A percentile compares a stretch with the other conserved stretches of the same genome.
Evolutionary conservation across 2,888 invertebrate species (phyloP).

Genomic region (Drymonia ruficornis): DNA sequence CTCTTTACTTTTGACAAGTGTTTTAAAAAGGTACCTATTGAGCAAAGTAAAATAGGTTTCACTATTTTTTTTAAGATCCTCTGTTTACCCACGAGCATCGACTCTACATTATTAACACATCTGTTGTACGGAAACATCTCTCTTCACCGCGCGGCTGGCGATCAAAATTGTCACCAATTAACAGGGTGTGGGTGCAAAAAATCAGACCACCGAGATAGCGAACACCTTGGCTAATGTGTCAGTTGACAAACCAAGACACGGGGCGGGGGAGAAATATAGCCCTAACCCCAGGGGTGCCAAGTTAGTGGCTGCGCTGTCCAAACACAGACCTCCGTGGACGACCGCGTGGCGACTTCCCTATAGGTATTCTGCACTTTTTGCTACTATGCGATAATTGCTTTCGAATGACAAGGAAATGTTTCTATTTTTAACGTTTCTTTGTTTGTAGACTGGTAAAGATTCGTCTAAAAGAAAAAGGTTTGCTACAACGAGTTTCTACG

Average conservation of each 20-base stretch:
- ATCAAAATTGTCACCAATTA: constrained; percentile 83
- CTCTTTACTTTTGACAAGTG: too few species aligned
- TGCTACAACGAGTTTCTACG: too few species aligned
- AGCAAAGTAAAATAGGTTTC: too few species aligned
- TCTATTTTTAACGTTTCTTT: constrained; percentile 15
- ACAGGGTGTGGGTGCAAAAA: constrained; percentile 68
- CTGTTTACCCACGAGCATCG: too few species aligned
- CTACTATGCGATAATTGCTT: constrained; percentile 6
- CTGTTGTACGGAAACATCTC: constrained; percentile 75
- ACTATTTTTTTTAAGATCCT: too few species aligned
- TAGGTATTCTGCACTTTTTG: neutral
- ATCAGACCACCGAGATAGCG: constrained; percentile 70
- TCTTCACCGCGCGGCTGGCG: constrained; percentile 72
- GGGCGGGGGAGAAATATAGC: constrained; percentile 58
- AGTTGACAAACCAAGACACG: constrained; percentile 75
- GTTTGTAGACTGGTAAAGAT: neutral
- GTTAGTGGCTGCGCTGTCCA: constrained; percentile 68
- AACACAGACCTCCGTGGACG: constrained; percentile 68
- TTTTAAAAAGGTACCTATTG: too few species aligned
- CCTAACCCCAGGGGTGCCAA: constrained; percentile 72
- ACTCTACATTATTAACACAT: constrained; percentile 52
- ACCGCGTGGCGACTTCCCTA: constrained; percentile 46
- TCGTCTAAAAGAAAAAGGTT: neutral
- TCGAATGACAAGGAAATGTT: constrained; percentile 24
- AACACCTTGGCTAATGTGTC: constrained; percentile 81